Conservation (phyloP, 2,113 vertebrate species). For the Apteryx owenii region DNA sequence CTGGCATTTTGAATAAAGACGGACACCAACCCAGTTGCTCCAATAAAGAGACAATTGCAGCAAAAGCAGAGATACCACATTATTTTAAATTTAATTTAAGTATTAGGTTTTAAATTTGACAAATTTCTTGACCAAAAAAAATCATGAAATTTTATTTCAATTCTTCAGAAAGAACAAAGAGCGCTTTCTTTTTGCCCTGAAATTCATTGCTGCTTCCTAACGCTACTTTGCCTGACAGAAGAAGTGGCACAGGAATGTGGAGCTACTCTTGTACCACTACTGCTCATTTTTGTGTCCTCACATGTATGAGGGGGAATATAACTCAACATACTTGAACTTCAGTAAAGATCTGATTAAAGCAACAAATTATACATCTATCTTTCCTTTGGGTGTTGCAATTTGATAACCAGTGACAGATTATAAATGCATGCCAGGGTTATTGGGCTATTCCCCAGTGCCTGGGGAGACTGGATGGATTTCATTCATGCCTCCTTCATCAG, state of each 20-base stretch:
- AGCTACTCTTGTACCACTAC: background rate
- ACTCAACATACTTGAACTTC: background rate
- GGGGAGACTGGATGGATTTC: background rate
- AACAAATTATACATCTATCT: accelerated
- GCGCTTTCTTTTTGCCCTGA: background rate
- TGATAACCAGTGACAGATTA: background rate
- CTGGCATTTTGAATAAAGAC: background rate
- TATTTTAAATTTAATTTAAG: background rate
- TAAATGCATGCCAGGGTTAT: background rate
- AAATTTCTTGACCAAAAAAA: too few species aligned
- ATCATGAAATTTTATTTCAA: background rate
- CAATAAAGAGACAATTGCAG: background rate
- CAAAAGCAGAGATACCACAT: background rate
- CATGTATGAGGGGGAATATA: background rate
- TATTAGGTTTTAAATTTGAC: too few species aligned
- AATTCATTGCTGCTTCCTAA: background rate
- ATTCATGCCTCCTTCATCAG: background rate
- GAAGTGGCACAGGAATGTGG: background rate
- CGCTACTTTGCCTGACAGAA: background rate
- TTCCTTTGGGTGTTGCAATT: background rate
- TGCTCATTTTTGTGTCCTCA: background rate
- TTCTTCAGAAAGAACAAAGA: background rate
- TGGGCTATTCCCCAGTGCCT: background rate
- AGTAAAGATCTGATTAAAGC: background rate
- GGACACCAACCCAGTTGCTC: background rate